A percentile compares a stretch with the other conserved stretches of the same genome.
Evolutionary conservation across 2,113 vertebrate species (phyloP).

Genomic region (Nestor notabilis): DNA sequence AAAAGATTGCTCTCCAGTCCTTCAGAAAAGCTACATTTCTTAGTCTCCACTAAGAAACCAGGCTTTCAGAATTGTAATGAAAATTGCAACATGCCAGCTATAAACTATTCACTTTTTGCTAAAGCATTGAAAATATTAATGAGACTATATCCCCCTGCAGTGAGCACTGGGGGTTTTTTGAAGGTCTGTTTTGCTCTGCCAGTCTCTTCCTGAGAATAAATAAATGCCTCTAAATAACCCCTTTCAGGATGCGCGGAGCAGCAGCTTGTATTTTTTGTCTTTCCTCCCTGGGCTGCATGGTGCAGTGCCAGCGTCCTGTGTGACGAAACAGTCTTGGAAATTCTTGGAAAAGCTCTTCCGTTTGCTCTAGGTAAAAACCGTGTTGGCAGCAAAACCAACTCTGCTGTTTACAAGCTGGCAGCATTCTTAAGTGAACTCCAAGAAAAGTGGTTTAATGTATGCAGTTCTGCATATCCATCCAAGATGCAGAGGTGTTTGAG

Average conservation of each 20-base stretch:
- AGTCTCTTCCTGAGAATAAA: not conserved
- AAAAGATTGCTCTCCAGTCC: not conserved
- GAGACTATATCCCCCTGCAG: not conserved
- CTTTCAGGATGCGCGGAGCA: not conserved
- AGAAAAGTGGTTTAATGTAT: slow-evolving; percentile 21
- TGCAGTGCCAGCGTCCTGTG: not conserved
- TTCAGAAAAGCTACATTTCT: not conserved
- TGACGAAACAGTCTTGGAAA: slow-evolving; percentile 65
- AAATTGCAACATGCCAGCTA: not conserved
- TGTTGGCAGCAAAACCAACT: slow-evolving; percentile 61
- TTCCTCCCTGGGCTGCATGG: not conserved
- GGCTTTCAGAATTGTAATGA: not conserved
- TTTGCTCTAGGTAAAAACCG: slow-evolving; percentile 69
- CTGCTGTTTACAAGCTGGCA: slow-evolving; percentile 71
- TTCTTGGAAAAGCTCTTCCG: slow-evolving; percentile 75
- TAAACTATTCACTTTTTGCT: not conserved
- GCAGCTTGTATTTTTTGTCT: not conserved
- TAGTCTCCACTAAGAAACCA: not conserved
- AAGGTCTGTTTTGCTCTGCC: not conserved
- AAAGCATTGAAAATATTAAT: not conserved
- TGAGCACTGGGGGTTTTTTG: not conserved
- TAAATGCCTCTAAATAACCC: not conserved
- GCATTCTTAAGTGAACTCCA: slow-evolving; percentile 36
- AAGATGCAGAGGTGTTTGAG: slow-evolving; percentile 26
- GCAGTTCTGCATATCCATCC: not conserved